Conservation (phyloP, 1,140 invertebrate species). For the Cheumatopsyche charites region DNA sequence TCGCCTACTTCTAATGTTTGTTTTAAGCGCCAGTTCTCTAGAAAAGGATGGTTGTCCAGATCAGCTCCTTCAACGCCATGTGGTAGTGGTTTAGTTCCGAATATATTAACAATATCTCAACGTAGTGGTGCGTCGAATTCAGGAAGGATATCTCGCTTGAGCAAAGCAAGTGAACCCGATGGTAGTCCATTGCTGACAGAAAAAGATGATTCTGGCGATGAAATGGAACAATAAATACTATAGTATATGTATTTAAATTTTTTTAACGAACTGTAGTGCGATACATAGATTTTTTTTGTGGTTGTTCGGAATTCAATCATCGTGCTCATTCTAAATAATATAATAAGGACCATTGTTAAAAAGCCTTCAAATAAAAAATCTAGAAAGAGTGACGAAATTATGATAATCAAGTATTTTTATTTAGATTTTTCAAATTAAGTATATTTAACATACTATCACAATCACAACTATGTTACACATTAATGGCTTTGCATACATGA, state of each 20-base stretch:
- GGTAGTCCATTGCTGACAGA: conserved; percentile 65
- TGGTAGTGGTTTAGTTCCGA: conserved; percentile 61
- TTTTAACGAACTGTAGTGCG: conserved; percentile 46
- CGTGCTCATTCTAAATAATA: conserved; percentile 46
- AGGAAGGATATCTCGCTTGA: conserved; percentile 52
- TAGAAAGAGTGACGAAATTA: conserved; percentile 38
- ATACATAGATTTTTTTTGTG: conserved; percentile 42
- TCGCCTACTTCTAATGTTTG: conserved; percentile 43
- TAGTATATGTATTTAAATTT: conserved; percentile 25
- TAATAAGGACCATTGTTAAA: conserved; percentile 44
- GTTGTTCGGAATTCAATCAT: conserved; percentile 44
- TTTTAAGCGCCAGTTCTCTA: conserved; percentile 47
- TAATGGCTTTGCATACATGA: conserved; percentile 9
- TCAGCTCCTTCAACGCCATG: conserved; percentile 79
- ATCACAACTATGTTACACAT: conserved; percentile 15
- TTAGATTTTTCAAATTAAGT: conserved; percentile 21
- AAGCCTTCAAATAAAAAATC: conserved; percentile 44
- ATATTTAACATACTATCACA: conserved; percentile 8
- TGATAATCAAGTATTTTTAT: conserved; percentile 32
- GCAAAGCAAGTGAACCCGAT: conserved; percentile 55
- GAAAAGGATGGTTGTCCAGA: conserved; percentile 69
- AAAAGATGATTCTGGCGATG: conserved; percentile 61
- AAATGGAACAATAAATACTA: conserved; percentile 44
- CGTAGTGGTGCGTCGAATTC: conserved; percentile 56
- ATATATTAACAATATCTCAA: conserved; percentile 60